Base-by-base conservation (phyloP, 2,888 invertebrate species). In the Oxytorus armatus region DNA sequence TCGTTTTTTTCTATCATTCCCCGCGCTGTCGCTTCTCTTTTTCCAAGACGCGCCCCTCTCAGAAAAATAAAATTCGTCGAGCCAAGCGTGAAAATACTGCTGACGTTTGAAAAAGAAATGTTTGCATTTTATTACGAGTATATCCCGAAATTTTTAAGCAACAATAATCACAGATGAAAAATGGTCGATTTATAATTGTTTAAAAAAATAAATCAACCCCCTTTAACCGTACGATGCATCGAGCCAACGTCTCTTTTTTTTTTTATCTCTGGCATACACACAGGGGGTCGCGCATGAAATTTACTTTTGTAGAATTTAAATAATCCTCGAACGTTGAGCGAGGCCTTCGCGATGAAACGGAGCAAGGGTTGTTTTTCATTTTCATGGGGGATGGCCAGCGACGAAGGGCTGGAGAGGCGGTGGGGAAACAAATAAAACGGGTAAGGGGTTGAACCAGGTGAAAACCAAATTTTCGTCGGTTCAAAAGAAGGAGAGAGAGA, bases 381-480 rank as follows among this genome's bases (percentile, higher is more conserved):
- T 55, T 44, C 25, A 33, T 72, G 66, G 72, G 79, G 70, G 47
- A 61, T 47, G 42, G 55, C 10, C 3, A 39, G 23, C 76, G 55
- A 59, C 1, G 14, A 25, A 42, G 66, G 33, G 69, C 5, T 10
- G 36, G 25, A 49, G 47, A 57, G 36, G 61, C 73, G 51, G n/a
- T 59, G 66, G 47, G 73, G 81, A 75, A 78, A 82, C 73, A 63
- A 73, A 77, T 77, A 23, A 65, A 81, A 81, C 66, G 77, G 69
- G 73, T 57, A 69, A 81, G 73, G 76, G 80, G 77, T 73, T 73
- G 73, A 65, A 74, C 89, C 89, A 87, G 89, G 89, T 90, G 89
- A 87, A 90, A 91, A 88, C 85, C 82, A 86, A 88, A 88, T 86
- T 89, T 89, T 86, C 82, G 80, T 77, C 53, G 65, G 57, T 69